These are phyloP conservation scores for Dendrolimus punctatus DNA, from an alignment of 1,140 invertebrate species.

Conservation along the genomic window DNA sequence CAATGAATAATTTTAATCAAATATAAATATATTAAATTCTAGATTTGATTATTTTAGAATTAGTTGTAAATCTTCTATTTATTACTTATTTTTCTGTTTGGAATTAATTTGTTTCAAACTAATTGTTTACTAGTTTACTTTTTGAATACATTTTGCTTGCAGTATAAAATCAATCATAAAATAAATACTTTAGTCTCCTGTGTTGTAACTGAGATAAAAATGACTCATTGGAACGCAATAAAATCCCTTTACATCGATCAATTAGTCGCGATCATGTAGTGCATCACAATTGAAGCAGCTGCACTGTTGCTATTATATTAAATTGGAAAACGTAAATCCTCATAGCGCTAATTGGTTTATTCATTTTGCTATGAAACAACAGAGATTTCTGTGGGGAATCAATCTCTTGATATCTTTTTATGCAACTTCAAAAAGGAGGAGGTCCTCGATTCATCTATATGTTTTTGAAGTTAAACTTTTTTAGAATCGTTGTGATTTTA, in stretches of 20 bases:
- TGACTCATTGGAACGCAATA: background rate
- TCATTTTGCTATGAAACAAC: conserved; percentile 22
- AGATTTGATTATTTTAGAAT: background rate
- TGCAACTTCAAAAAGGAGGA: too few species aligned
- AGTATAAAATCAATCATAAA: too few species aligned
- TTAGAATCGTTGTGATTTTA: too few species aligned
- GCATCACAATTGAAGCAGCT: conserved; percentile 12
- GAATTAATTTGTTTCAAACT: too few species aligned
- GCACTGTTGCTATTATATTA: conserved; percentile 7
- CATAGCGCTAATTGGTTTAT: conserved; percentile 25
- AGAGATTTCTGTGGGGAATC: conserved; percentile 16
- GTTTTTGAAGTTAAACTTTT: too few species aligned
- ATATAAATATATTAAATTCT: too few species aligned
- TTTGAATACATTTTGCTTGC: too few species aligned
- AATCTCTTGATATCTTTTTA: too few species aligned
- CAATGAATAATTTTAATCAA: background rate
- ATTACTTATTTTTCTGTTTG: background rate
- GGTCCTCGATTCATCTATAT: too few species aligned
- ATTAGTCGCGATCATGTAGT: conserved; percentile 10
- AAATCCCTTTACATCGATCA: conserved; percentile 3
- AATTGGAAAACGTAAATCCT: conserved; percentile 19
- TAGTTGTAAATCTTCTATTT: background rate
- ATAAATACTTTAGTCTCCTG: too few species aligned
- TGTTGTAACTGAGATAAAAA: too few species aligned
- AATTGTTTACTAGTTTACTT: too few species aligned